Percentiles rank a stretch among this genome's conserved stretches.
Conservation (phyloP, 1,140 invertebrate genomes). For the Streblospio benedicti region DNA sequence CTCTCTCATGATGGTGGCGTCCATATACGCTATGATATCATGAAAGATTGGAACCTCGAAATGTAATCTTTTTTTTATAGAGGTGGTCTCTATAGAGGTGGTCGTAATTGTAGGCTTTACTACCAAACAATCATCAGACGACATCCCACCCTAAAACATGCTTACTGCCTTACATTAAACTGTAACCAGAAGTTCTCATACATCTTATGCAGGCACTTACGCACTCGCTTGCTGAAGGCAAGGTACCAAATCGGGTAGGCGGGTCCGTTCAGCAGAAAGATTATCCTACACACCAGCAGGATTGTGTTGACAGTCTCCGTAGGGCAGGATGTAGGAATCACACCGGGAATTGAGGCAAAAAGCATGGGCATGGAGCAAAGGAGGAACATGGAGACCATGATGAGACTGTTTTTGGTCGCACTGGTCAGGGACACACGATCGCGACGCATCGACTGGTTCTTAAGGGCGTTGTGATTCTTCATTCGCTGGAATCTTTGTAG, state of each 20-base stretch:
- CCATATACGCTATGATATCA: too few relatives aligned
- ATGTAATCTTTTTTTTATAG: too few relatives aligned
- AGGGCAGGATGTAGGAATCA: conserved; percentile 8
- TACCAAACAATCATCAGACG: too few relatives aligned
- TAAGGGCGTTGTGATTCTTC: conserved; percentile 25
- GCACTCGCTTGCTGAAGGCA: conserved; percentile 30
- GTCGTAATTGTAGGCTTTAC: too few relatives aligned
- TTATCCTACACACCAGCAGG: conserved; percentile 22
- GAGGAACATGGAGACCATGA: conserved; percentile 27
- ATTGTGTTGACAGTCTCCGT: conserved; percentile 11
- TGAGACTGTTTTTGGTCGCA: conserved; percentile 31
- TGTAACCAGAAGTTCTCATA: conserved; percentile 20
- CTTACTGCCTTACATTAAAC: conserved; percentile 16
- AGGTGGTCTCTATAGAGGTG: too few relatives aligned
- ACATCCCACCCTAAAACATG: conserved; percentile 18
- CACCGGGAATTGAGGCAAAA: conserved; percentile 25
- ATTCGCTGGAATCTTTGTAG: conserved; percentile 25
- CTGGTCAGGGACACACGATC: conserved; percentile 25
- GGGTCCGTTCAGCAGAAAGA: conserved; percentile 31
- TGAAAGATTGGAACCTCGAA: too few relatives aligned
- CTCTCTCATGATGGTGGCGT: too few relatives aligned
- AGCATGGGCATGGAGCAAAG: conserved; percentile 27
- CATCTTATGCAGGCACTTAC: conserved; percentile 26
- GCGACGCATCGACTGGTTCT: conserved; percentile 24
- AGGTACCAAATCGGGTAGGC: conserved; percentile 35